A percentile compares a stretch with the other conserved stretches of the same genome.
Evolutionary conservation across 2,113 vertebrate species (phyloP).

Genomic region (Rhipidura dahli): DNA sequence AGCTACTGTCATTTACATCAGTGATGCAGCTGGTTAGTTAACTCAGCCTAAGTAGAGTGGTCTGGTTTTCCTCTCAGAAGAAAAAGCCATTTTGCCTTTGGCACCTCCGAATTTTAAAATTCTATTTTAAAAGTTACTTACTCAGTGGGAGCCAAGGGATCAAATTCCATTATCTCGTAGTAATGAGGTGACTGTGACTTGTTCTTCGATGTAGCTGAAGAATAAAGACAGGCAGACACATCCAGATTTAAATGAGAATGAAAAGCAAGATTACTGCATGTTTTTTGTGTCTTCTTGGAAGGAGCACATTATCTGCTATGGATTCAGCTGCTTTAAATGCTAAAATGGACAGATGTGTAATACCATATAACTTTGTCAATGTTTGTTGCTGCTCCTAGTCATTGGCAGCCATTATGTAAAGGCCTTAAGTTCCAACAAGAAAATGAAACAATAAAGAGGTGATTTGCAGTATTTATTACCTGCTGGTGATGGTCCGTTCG

Average conservation of each 20-base stretch:
- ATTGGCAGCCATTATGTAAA: neutral
- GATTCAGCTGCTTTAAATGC: neutral
- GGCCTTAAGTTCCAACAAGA: neutral
- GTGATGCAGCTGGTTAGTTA: neutral
- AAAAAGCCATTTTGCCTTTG: neutral
- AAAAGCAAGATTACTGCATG: neutral
- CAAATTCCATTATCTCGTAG: conserved; percentile 79
- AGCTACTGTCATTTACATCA: neutral
- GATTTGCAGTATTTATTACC: conserved; percentile 35
- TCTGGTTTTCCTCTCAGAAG: neutral
- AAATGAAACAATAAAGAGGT: neutral
- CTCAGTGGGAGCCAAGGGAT: conserved; percentile 77
- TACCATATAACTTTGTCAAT: neutral
- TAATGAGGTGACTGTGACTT: conserved; percentile 65
- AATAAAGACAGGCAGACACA: neutral
- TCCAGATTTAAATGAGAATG: neutral
- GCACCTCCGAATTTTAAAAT: neutral
- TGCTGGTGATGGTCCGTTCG: neutral
- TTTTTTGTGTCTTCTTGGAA: neutral
- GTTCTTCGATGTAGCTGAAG: conserved; percentile 53
- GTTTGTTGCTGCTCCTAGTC: neutral
- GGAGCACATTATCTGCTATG: neutral
- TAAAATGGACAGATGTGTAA: neutral
- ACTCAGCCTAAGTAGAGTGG: neutral
- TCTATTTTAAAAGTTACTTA: conserved; percentile 65